These are phyloP conservation scores for Rhopalosiphum padi DNA, from an alignment of 1,140 invertebrate genomes.

Conservation along the genomic window DNA sequence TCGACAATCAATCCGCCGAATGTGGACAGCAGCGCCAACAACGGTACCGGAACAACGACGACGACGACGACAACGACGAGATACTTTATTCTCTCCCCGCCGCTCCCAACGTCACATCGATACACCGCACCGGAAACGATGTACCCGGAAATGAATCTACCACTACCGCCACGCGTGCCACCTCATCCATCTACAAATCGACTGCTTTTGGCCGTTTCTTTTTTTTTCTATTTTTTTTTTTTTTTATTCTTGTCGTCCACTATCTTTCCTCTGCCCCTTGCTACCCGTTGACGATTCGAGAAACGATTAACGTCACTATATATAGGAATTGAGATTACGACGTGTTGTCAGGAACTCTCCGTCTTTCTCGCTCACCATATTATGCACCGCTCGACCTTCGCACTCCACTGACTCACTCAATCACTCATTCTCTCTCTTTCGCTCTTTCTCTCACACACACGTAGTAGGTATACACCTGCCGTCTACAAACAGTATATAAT, in stretches of 20 bases:
- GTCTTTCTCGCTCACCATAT: background rate
- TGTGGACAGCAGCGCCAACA: background rate
- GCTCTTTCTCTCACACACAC: too few species aligned
- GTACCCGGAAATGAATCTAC: conserved; percentile 2
- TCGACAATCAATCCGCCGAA: conserved; percentile 38
- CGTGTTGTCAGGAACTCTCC: background rate
- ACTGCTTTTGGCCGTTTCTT: background rate
- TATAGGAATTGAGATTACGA: background rate
- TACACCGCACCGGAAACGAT: background rate
- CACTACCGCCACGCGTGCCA: background rate
- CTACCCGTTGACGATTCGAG: background rate
- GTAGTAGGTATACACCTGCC: background rate
- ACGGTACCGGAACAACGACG: background rate
- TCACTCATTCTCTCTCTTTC: background rate
- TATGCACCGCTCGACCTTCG: background rate
- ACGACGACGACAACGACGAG: background rate
- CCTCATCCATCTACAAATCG: background rate
- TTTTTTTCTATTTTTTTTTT: background rate
- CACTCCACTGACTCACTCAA: background rate
- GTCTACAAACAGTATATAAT: background rate
- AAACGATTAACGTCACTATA: conserved; percentile 37
- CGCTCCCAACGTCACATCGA: background rate
- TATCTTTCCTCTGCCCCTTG: background rate
- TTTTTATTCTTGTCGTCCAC: background rate
- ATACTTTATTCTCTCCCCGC: background rate